phyloP scores from a whole-genome alignment of 2,113 vertebrate species.

The Oceanites oceanicus region DNA sequence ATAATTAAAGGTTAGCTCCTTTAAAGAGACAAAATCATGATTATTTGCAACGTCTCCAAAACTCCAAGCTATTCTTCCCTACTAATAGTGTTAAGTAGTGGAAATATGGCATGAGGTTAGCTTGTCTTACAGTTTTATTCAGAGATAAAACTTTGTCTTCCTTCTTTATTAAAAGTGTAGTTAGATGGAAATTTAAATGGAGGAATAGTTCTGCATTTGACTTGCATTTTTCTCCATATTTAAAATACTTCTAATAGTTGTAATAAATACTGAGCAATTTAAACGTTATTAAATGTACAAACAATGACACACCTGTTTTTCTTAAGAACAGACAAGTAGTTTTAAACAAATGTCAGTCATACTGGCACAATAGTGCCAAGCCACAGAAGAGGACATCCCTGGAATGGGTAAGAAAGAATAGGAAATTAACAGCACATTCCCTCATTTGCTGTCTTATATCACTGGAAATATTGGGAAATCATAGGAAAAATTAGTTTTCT shows the following conservation, averaged over 20 bases:
- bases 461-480: not conserved
- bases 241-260: not conserved
- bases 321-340: not conserved
- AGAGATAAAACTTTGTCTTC: not conserved
- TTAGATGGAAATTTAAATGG: not conserved
- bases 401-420: not conserved
- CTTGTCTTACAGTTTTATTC: not conserved
- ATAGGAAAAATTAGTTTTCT: not conserved
- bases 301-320: not conserved
- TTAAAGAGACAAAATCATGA: not conserved
- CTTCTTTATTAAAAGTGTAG: not conserved
- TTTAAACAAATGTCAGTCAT: not conserved
- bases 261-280: not conserved
- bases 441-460: not conserved
- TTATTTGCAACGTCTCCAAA: not conserved
- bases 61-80: not conserved
- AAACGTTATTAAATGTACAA: not conserved
- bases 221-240: not conserved
- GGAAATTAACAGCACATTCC: not conserved
- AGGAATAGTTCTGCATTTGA: not conserved
- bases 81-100: too few species aligned
- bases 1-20: not conserved
- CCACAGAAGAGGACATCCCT: not conserved
- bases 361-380: not conserved
- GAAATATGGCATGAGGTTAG: not conserved